Conservation (phyloP, 2,113 vertebrate species). For the Sula dactylatra region DNA sequence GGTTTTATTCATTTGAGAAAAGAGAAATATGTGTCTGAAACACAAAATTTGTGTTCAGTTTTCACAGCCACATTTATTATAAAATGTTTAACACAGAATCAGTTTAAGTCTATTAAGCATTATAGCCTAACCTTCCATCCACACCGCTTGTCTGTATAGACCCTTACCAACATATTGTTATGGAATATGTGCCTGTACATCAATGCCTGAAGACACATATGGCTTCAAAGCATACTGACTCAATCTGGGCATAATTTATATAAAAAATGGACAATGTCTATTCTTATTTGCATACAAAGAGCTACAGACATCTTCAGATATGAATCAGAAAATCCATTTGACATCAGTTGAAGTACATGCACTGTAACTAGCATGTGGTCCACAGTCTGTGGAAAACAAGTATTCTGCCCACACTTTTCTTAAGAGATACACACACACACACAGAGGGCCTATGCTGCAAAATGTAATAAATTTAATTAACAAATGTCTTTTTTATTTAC, state of each 20-base stretch:
- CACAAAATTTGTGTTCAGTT: background rate
- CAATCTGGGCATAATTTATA: background rate
- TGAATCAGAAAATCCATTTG: background rate
- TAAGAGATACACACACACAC: background rate
- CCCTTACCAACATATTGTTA: background rate
- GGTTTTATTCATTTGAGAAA: background rate
- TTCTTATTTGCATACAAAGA: slow-evolving; percentile 9
- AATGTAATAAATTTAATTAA: background rate
- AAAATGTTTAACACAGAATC: background rate
- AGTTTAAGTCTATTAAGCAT: background rate
- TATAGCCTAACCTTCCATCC: background rate
- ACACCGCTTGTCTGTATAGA: background rate
- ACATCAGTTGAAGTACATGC: background rate
- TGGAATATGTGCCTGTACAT: background rate
- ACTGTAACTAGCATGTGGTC: background rate
- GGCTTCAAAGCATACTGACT: background rate
- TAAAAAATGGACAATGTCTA: background rate
- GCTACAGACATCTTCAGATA: background rate
- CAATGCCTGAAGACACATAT: background rate
- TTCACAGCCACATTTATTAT: background rate
- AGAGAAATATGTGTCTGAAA: background rate
- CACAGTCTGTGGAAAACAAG: background rate
- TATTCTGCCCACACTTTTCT: background rate
- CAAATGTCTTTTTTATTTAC: background rate
- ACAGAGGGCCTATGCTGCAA: background rate